Base-by-base conservation (phyloP, 1,140 invertebrate species). In the Chironomus tepperi region DNA sequence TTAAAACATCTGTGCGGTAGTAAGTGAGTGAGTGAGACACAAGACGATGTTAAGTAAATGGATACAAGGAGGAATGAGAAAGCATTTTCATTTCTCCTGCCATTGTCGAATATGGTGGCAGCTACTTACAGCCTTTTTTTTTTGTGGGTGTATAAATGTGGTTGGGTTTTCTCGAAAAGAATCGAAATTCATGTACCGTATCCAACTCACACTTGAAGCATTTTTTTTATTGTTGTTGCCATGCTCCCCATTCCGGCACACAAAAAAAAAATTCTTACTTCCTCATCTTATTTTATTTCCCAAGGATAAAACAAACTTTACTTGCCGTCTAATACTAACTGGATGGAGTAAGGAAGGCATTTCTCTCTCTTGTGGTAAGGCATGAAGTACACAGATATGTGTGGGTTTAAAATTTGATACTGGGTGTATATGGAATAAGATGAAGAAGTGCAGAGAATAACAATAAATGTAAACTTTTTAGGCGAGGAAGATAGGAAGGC, bases 1-100 rank as follows among this genome's bases (percentile, higher is more conserved):
- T 21, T 70, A 70, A 19, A 70, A 70, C 65, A 70, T 70, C 65
- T 70, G 65, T 70, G 65, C 18, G 65, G 12, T 9, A 57, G 24
- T 34, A 34, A 34, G 5, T 34, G 6, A 19, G 18, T 6, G 65
- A 21, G 65, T 70, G 65, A 21, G 65, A 70, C 24, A 34, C 24
- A 34, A 19, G 65, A 70, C n/a, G 65, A 7, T 1, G 43, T 12
- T 5, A 57, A 34, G 24, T 34, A 34, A 34, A 34, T 34, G 24
- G 24, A 34, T 34, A 34, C 24, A 34, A 34, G 24, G 24, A 57
- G n/a, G 43, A 12, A 57, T 57, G 47, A 57, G 47, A 57, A 57
- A n/a, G 47, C 47, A 57, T 57, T 57, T 57, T 57, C 47, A 15
- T 15, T 57, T 57, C 10, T 57, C 5, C 3, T 57, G n/a, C n/a